Evolutionary conservation across 2,113 vertebrate genomes (phyloP).

Genomic region (Opisthocomus hoazin): DNA sequence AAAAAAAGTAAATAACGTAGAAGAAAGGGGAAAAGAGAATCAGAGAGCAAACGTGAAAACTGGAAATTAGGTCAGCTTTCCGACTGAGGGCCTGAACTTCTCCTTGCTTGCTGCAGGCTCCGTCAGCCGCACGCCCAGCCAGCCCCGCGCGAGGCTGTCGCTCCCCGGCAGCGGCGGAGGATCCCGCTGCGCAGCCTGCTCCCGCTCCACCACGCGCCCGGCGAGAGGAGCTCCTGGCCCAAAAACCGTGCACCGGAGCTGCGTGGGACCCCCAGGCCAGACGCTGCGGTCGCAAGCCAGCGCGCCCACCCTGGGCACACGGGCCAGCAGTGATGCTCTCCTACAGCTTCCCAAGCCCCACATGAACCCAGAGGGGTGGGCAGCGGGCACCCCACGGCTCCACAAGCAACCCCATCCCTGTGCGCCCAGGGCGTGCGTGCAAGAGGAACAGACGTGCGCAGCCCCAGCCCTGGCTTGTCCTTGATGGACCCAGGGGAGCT

Average conservation of each 20-base stretch:
- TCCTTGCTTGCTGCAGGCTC: not conserved
- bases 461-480: not conserved
- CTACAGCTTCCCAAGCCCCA: not conserved
- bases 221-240: rapidly evolving
- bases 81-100: not conserved
- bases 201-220: rapidly evolving
- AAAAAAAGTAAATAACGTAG: not conserved
- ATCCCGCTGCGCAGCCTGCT: not conserved
- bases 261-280: rapidly evolving
- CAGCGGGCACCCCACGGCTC: rapidly evolving
- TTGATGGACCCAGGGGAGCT: not conserved
- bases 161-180: not conserved
- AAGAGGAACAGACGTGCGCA: not conserved
- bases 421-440: rapidly evolving
- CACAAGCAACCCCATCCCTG: not conserved
- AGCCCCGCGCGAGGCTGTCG: rapidly evolving
- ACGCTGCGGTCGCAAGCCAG: rapidly evolving
- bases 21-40: not conserved
- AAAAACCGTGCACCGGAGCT: too few relatives aligned
- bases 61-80: slow-evolving; percentile 30
- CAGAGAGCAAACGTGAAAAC: not conserved
- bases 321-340: not conserved
- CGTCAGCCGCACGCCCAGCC: rapidly evolving
- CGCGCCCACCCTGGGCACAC: rapidly evolving
- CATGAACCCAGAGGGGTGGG: rapidly evolving